Conservation (phyloP, 2,888 invertebrate genomes). For the Himalopsyche anomala region DNA sequence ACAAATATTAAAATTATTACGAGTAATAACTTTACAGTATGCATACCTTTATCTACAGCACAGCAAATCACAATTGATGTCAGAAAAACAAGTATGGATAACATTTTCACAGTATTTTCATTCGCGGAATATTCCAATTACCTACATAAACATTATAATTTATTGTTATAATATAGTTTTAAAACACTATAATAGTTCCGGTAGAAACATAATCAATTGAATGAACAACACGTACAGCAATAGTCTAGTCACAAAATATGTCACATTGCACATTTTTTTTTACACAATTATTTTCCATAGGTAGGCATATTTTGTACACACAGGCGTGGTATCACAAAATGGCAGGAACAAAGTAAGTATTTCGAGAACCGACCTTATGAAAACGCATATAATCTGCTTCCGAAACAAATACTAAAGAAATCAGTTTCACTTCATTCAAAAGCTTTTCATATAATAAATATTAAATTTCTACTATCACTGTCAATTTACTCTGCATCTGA, state of each 20-base stretch:
- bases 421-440: slow-evolving; percentile 6
- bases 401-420: not conserved
- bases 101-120: not conserved
- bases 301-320: slow-evolving; percentile 52
- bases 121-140: slow-evolving; percentile 10
- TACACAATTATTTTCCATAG: slow-evolving; percentile 28
- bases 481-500: slow-evolving; percentile 20
- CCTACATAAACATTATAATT: not conserved
- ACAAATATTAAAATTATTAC: too few relatives aligned
- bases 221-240: not conserved
- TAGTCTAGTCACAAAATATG: slow-evolving; percentile 14
- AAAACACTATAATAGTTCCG: not conserved
- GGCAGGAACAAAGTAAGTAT: slow-evolving; percentile 47
- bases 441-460: not conserved
- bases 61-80: slow-evolving; percentile 23
- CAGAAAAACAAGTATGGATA: slow-evolving; percentile 10
- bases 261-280: slow-evolving; percentile 2
- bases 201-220: not conserved
- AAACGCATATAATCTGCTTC: slow-evolving; percentile 2
- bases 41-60: slow-evolving; percentile 18
- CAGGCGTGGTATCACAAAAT: slow-evolving; percentile 63
- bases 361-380: not conserved
- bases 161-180: not conserved
- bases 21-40: not conserved
- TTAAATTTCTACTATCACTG: slow-evolving; percentile 23